These are phyloP conservation scores for Rallus limicola DNA, from an alignment of 2,113 vertebrate genomes.

Conservation along the genomic window DNA sequence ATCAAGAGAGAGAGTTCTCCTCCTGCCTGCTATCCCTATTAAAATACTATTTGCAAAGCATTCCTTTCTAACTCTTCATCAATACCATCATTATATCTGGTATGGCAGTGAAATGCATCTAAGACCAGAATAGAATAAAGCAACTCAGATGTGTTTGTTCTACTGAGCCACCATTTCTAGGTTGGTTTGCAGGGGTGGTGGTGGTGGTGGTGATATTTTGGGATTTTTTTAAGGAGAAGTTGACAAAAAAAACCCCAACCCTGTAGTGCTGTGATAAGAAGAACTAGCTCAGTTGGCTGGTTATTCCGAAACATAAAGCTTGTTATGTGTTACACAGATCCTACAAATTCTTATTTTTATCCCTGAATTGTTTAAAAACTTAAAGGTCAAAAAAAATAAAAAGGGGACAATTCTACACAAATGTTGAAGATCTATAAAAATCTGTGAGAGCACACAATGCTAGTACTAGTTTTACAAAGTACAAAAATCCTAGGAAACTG, in stretches of 20 bases:
- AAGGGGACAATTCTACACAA: not conserved
- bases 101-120: slow-evolving; percentile 1
- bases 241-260: not conserved
- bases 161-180: not conserved
- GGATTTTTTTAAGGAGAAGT: not conserved
- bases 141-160: not conserved
- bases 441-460: not conserved
- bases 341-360: not conserved
- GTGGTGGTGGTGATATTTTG: too few species aligned
- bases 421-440: not conserved
- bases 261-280: not conserved
- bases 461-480: not conserved
- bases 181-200: too few species aligned
- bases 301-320: not conserved
- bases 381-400: not conserved
- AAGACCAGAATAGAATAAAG: not conserved
- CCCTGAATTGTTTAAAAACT: not conserved
- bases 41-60: slow-evolving; percentile 16
- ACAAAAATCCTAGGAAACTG: not conserved
- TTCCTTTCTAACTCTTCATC: slow-evolving; percentile 19
- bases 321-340: not conserved
- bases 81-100: not conserved
- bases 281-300: not conserved
- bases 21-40: not conserved
- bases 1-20: not conserved